Evolutionary conservation across 2,113 vertebrate genomes (phyloP).

Genomic region (Cisticola juncidis): DNA sequence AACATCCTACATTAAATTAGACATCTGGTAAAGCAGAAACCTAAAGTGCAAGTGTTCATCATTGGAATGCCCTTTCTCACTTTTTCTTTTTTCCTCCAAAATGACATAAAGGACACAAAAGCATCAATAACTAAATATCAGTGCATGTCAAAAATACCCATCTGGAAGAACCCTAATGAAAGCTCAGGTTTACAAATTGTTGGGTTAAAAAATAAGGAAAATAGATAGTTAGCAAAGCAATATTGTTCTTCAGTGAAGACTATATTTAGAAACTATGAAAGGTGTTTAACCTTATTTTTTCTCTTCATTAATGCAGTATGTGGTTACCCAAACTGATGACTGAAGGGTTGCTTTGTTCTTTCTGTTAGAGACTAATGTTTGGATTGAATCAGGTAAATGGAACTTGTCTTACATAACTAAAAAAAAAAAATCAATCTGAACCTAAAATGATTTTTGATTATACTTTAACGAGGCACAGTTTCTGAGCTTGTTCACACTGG

Average conservation of each 20-base stretch:
- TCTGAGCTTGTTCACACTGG: slow-evolving; percentile 4
- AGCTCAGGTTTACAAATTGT: background rate
- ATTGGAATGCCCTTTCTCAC: background rate
- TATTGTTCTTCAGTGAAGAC: background rate
- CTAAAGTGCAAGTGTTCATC: background rate
- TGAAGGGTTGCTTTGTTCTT: background rate
- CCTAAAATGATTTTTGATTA: slow-evolving; percentile 3
- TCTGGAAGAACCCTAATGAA: background rate
- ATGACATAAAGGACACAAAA: background rate
- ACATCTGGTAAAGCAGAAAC: background rate
- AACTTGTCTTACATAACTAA: background rate
- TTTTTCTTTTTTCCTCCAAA: background rate
- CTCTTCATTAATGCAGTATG: background rate
- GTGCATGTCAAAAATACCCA: background rate
- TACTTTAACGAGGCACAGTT: background rate
- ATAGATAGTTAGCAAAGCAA: background rate
- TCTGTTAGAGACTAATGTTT: background rate
- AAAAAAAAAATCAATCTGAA: background rate
- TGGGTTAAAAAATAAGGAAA: background rate
- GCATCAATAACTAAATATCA: background rate
- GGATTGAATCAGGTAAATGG: background rate
- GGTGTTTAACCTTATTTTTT: background rate
- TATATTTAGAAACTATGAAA: background rate
- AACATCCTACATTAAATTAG: background rate
- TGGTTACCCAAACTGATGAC: background rate